Percentiles rank a stretch among this genome's conserved stretches.
These are phyloP conservation scores for Cybosia mesomella DNA, from an alignment of 2,888 invertebrate species.

Conservation along the genomic window DNA sequence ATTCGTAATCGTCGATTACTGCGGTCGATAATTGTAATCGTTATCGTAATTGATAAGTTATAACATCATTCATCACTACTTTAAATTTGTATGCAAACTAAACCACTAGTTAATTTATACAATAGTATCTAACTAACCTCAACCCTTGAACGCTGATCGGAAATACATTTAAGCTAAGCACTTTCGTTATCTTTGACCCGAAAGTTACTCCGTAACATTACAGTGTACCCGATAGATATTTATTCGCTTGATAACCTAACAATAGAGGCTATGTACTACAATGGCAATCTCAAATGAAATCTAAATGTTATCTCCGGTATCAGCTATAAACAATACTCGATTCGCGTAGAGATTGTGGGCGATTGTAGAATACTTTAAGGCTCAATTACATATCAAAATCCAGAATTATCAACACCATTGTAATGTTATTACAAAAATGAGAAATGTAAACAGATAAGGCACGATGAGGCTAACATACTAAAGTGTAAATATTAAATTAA, in stretches of 20 bases:
- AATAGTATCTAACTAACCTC: not conserved
- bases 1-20: too few relatives aligned
- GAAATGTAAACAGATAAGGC: not conserved
- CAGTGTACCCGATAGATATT: slow-evolving; percentile 24
- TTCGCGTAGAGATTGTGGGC: slow-evolving; percentile 50
- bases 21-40: not conserved
- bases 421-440: too few relatives aligned
- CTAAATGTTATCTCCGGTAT: slow-evolving; percentile 61
- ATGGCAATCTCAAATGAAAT: slow-evolving; percentile 54
- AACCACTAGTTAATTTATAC: not conserved
- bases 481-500: too few relatives aligned
- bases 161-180: slow-evolving; percentile 1
- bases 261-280: slow-evolving; percentile 33
- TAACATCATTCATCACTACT: not conserved
- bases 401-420: not conserved
- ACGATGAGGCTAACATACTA: too few relatives aligned
- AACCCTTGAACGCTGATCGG: not conserved
- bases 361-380: slow-evolving; percentile 24
- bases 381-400: slow-evolving; percentile 20
- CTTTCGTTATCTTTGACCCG: slow-evolving; percentile 13
- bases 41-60: not conserved
- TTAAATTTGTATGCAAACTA: not conserved
- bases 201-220: slow-evolving; percentile 22
- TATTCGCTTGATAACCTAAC: slow-evolving; percentile 35
- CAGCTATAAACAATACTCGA: slow-evolving; percentile 61